These are phyloP conservation scores for Megaceryle alcyon DNA, from an alignment of 2,797 vertebrate species.

Conservation along the genomic window DNA sequence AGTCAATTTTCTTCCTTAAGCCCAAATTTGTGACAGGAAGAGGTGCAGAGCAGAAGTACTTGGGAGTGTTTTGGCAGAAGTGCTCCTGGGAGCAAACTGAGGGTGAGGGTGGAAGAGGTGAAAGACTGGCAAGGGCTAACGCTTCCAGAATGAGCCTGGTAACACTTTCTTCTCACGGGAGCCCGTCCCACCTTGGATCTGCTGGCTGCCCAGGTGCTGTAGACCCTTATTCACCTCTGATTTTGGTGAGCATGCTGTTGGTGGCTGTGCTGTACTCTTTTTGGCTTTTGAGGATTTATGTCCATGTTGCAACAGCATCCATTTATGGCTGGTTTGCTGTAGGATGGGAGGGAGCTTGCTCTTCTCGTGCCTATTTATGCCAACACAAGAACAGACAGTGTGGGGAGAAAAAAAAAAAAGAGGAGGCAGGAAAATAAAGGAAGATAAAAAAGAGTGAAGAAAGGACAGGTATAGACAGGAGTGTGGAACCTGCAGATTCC, in stretches of 20 bases:
- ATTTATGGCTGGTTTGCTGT: background rate
- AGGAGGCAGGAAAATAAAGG: fast-evolving
- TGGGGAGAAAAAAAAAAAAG: fast-evolving
- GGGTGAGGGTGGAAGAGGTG: background rate
- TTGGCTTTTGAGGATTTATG: background rate
- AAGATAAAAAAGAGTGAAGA: background rate
- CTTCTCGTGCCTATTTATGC: background rate
- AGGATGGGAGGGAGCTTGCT: fast-evolving
- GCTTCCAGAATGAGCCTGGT: no score
- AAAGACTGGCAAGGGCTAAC: background rate
- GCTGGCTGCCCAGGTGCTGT: background rate
- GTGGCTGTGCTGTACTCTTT: background rate
- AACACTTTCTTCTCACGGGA: background rate
- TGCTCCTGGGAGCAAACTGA: background rate
- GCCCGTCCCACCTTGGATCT: background rate
- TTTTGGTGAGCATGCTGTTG: background rate
- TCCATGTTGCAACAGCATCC: background rate
- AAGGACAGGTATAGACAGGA: background rate
- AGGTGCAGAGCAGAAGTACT: background rate
- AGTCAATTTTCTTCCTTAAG: background rate
- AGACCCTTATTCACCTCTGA: background rate
- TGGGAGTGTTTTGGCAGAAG: background rate
- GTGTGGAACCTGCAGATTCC: background rate
- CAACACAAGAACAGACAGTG: background rate
- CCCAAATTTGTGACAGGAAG: background rate